Evolutionary conservation across 2,797 vertebrate species (phyloP).

Genomic region (Micropoecilia bifurca): DNA sequence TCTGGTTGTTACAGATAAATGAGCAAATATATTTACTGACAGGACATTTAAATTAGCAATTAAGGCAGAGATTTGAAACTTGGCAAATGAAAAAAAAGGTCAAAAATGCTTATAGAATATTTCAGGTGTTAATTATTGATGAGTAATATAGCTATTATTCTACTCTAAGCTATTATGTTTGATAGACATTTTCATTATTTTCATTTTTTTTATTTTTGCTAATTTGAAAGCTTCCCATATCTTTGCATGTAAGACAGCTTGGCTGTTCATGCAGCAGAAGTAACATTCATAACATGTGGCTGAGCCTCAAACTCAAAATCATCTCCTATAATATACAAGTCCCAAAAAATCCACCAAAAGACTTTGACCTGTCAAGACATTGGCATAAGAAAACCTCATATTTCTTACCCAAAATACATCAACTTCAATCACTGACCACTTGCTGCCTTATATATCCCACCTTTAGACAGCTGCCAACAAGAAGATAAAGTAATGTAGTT

Average conservation of each 20-base stretch:
- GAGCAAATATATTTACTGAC: too few species aligned
- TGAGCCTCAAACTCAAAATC: neutral
- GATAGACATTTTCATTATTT: neutral
- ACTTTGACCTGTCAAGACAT: neutral
- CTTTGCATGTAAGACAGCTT: neutral
- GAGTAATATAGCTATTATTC: neutral
- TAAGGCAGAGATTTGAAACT: too few species aligned
- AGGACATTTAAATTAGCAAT: too few species aligned
- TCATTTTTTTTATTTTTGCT: neutral
- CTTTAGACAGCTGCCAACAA: slow-evolving; percentile 8
- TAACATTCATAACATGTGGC: neutral
- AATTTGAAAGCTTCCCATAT: neutral
- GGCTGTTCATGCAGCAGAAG: neutral
- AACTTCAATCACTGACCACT: slow-evolving; percentile 2
- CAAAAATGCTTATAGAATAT: neutral
- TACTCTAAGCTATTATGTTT: neutral
- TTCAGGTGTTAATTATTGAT: neutral
- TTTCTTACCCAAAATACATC: slow-evolving; percentile 3
- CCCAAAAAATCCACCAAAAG: neutral
- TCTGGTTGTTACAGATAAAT: too few species aligned
- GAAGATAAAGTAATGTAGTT: neutral
- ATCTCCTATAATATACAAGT: neutral
- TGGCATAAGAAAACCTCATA: neutral
- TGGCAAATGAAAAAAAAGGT: too few species aligned
- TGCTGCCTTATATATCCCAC: neutral